These are phyloP conservation scores for Proisotoma minuta DNA, from an alignment of 2,888 invertebrate genomes.

Conservation along the genomic window DNA sequence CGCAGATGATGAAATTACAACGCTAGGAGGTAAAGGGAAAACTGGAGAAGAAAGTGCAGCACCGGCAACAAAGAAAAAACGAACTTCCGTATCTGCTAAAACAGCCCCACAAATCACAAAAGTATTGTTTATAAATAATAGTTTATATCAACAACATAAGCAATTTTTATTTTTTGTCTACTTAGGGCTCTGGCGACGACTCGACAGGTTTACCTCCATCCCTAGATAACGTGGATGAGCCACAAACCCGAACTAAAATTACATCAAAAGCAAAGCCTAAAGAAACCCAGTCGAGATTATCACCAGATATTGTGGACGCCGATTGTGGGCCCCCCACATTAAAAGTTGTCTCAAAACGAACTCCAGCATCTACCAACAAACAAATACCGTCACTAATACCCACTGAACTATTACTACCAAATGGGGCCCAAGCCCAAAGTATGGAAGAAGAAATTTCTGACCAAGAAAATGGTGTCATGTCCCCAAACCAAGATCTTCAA, in stretches of 20 bases:
- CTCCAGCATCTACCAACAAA: slow-evolving; percentile 11
- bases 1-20: slow-evolving; percentile 49
- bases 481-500: slow-evolving; percentile 18
- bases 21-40: slow-evolving; percentile 8
- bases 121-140: too few species aligned
- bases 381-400: slow-evolving; percentile 27
- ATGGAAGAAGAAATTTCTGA: not conserved
- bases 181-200: too few species aligned
- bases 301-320: slow-evolving; percentile 26
- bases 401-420: slow-evolving; percentile 13
- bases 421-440: not conserved
- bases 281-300: slow-evolving; percentile 15
- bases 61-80: slow-evolving; percentile 3
- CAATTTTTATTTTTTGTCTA: too few species aligned
- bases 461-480: slow-evolving; percentile 16
- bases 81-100: slow-evolving; percentile 13
- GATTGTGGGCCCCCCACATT: slow-evolving; percentile 10
- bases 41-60: slow-evolving; percentile 23
- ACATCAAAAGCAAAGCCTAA: slow-evolving; percentile 5
- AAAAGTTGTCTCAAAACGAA: slow-evolving; percentile 14
- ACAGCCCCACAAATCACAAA: too few species aligned
- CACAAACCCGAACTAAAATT: too few species aligned
- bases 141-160: too few species aligned
- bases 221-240: too few species aligned
- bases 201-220: too few species aligned